Evolutionary conservation across 2,113 vertebrate genomes (phyloP), one percentile per base, ranked within the genome.

Genomic region (Crotalus viridis): DNA sequence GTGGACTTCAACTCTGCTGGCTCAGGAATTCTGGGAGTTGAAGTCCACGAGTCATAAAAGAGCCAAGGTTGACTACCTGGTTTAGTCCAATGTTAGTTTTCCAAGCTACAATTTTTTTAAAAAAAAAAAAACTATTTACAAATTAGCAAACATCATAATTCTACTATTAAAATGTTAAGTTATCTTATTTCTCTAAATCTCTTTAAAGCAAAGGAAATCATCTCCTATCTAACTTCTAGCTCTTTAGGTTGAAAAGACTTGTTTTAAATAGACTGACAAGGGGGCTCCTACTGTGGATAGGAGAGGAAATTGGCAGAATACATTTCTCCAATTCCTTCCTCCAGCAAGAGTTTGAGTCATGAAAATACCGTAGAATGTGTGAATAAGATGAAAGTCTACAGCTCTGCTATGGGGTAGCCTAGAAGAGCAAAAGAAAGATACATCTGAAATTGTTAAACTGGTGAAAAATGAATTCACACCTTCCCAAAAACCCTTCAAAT

Each of bases 351-450:
- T 43, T 33, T 81, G 17, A 81, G 74, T 81, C 88, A n/a, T 69
- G 86, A 85, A 90, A 86, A 43, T 26, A 51, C 48, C 48, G 8
- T 51, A 24, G 17, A 48, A 61, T 52, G 21, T 90, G 74, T 90
- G 92, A 86, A n/a, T n/a, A 64, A 43, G 21, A 33, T 26, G 43
- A 85, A 86, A 59, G 88, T 52, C 15, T 86, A 43, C 28, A 39
- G 39, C 28, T 90, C 69, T 52, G 55, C 61, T 39, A 26, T 61
- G 22, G 1, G 2, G 43, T 33, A 85, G 61, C 61, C 59, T 43
- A 94, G 91, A 93, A 10, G 52, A 93, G 93, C 92, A n/a, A 52
- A 96, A 61, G 52, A 88, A 91, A 43, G 74, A 43, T 89, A 89
- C 26, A 86, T 22, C 59, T 85, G 74, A 59, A 55, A 90, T 51